Evolutionary conservation across 30 jellyfish, hydroid and myxozoan genomes (phyloP), one percentile per base, ranked within the genome.

Genomic region (Pseudorhiza aurosa): DNA sequence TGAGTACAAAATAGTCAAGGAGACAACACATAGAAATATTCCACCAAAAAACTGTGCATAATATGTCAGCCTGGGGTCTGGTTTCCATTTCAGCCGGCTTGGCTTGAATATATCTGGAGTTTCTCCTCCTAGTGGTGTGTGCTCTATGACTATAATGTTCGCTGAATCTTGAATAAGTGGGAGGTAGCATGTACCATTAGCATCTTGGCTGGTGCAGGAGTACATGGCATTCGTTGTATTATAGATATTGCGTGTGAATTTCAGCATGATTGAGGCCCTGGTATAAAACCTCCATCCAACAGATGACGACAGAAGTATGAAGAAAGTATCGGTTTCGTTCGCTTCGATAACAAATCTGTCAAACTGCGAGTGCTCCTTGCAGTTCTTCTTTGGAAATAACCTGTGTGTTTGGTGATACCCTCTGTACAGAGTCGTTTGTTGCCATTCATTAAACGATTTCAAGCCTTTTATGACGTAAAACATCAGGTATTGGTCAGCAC

Each of bases 201-300:
- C 28, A 4, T 39, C 35, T 15, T 25, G 27, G 51, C 49, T 40
- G 21, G 60, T 37, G 72, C 97, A 88, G 4, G 50, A 4, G 63
- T 81, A 72, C 27, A 65, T 44, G 6, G 76, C 77, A 12, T 43
- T 5, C 50, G 97, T 42, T 4, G 82, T 68, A 50, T 88, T 80
- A 51, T 72, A 88, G 21, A 64, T 39, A 0, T 93, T 91, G 31
- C 98, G 89, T 30, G 83, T 73, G 70, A 91, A 83, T 27, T 58
- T 51, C 36, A 91, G 57, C 40, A 62, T 39, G 15, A 75, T 36
- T 1, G 72, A 60, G 8, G 84, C 96, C 27, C 49, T 31, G 0
- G 98, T 91, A 33, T 75, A 71, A 58, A 91, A 91, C 32, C 98
- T 56, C 95, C 95, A 91, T n/a, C 98, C 98, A 49, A 91, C 98